Conservation (phyloP, 1,140 invertebrate genomes). For the Zaprionus capensis region DNA sequence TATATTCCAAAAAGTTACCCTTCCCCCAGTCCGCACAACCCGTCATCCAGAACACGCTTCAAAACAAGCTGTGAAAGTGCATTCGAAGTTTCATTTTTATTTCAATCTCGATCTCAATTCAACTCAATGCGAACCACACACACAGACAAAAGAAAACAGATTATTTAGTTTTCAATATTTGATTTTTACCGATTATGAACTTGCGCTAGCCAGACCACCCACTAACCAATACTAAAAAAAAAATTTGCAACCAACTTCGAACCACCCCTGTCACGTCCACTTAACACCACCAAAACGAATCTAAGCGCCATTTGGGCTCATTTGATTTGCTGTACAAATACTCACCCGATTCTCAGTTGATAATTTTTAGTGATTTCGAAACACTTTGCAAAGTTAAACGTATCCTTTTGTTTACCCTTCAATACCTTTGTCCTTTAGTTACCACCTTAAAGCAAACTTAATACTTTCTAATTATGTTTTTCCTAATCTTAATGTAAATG, state of each 20-base stretch:
- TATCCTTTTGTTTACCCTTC: slow-evolving; percentile 47
- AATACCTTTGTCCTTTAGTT: slow-evolving; percentile 59
- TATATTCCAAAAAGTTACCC: slow-evolving; percentile 70
- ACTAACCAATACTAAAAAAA: slow-evolving; percentile 46
- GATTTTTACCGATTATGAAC: slow-evolving; percentile 31
- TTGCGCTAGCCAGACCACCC: slow-evolving; percentile 26
- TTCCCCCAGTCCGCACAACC: slow-evolving; percentile 21
- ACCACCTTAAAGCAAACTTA: slow-evolving; percentile 44
- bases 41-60: slow-evolving; percentile 54
- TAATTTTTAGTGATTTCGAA: slow-evolving; percentile 59
- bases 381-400: slow-evolving; percentile 66
- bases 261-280: slow-evolving; percentile 44
- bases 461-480: slow-evolving; percentile 52
- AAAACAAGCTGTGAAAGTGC: slow-evolving; percentile 36
- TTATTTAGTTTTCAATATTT: slow-evolving; percentile 33
- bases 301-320: slow-evolving; percentile 63
- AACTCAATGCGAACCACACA: slow-evolving; percentile 65
- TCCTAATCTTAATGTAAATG: slow-evolving; percentile 62
- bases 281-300: slow-evolving; percentile 36
- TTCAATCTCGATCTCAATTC: slow-evolving; percentile 32
- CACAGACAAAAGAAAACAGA: slow-evolving; percentile 33
- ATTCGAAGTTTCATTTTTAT: slow-evolving; percentile 8
- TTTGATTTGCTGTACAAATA: slow-evolving; percentile 76
- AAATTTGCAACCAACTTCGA: slow-evolving; percentile 40
- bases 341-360: slow-evolving; percentile 39